Evolutionary conservation across 2,797 vertebrate species (phyloP).

Genomic region (Florisuga fusca): DNA sequence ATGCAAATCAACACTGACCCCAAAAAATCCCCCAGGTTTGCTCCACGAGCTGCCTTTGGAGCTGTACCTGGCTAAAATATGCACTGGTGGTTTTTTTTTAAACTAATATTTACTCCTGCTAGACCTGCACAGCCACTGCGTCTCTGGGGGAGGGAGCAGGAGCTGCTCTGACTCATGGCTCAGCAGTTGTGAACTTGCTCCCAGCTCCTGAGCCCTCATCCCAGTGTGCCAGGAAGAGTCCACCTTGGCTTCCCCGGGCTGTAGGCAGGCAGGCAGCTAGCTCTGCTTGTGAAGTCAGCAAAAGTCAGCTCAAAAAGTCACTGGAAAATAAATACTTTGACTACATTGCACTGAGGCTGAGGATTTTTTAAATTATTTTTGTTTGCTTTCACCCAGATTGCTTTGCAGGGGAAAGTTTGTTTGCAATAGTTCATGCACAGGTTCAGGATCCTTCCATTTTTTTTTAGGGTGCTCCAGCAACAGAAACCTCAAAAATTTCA

Average conservation of each 20-base stretch:
- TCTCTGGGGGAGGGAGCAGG: constrained; percentile 29
- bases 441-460: background rate
- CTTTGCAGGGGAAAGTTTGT: background rate
- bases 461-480: background rate
- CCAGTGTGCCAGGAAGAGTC: background rate
- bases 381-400: background rate
- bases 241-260: background rate
- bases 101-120: constrained; percentile 64
- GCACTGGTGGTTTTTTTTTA: constrained; percentile 32
- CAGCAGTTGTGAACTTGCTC: background rate
- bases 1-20: background rate
- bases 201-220: background rate
- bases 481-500: background rate
- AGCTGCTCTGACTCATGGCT: constrained; percentile 45
- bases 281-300: background rate
- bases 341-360: background rate
- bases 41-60: background rate
- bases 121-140: constrained; percentile 54
- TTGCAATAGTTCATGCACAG: rapidly evolving
- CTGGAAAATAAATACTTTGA: background rate
- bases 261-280: background rate
- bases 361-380: too few species aligned
- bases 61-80: constrained; percentile 28
- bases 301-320: background rate
- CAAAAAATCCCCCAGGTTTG: background rate